These are phyloP conservation scores for Pinna nobilis DNA, from an alignment of 1,140 invertebrate species.

Conservation along the genomic window DNA sequence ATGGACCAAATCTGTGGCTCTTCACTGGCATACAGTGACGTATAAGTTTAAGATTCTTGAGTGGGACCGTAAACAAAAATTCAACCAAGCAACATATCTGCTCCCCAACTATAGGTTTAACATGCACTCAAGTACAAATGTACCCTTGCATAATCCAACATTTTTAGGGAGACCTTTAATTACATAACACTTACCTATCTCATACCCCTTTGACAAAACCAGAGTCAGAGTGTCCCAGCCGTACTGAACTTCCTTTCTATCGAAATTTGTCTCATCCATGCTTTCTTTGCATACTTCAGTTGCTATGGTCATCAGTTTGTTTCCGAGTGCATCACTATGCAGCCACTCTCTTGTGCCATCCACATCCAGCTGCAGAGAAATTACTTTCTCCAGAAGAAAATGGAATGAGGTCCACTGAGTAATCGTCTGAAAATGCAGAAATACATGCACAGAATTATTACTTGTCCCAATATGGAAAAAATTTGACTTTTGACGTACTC, in stretches of 20 bases:
- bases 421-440: slow-evolving; percentile 37
- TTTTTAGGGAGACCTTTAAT: too few relatives aligned
- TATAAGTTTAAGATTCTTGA: too few relatives aligned
- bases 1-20: too few relatives aligned
- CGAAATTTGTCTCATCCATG: neutral
- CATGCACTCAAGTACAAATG: neutral
- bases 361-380: slow-evolving; percentile 28
- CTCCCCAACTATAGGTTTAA: too few relatives aligned
- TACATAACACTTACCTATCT: slow-evolving; percentile 41
- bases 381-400: slow-evolving; percentile 48
- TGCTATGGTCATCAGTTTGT: slow-evolving; percentile 48
- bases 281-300: slow-evolving; percentile 51
- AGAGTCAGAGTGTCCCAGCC: slow-evolving; percentile 52
- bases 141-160: too few relatives aligned
- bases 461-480: too few relatives aligned
- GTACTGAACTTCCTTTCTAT: slow-evolving; percentile 22
- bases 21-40: too few relatives aligned
- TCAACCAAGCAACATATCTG: too few relatives aligned
- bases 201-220: slow-evolving; percentile 48
- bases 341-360: slow-evolving; percentile 52
- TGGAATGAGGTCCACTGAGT: slow-evolving; percentile 41
- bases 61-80: too few relatives aligned
- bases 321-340: slow-evolving; percentile 45
- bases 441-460: neutral
- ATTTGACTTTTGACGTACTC: too few relatives aligned